These are phyloP conservation scores for Sipha flava DNA, from an alignment of 1,140 invertebrate genomes.

Conservation along the genomic window DNA sequence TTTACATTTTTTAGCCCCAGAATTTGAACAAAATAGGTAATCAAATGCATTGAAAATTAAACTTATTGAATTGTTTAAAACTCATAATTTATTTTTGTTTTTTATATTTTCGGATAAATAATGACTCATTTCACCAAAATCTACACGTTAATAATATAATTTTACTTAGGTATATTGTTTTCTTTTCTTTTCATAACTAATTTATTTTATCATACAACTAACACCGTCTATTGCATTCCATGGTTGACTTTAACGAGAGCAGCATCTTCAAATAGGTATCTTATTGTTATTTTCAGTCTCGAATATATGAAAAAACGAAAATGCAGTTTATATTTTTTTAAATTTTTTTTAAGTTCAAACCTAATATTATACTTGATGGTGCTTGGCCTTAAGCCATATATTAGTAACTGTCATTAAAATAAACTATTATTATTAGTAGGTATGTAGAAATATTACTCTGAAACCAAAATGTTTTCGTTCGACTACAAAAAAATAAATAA, in stretches of 20 bases:
- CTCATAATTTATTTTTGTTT: not conserved
- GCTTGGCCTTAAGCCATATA: not conserved
- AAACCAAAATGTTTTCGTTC: not conserved
- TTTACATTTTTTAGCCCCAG: not conserved
- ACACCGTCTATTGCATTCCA: conserved; percentile 2
- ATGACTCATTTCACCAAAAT: not conserved
- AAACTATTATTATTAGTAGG: no score
- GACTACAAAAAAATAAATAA: not conserved
- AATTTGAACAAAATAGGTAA: not conserved
- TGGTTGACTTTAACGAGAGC: not conserved
- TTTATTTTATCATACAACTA: not conserved
- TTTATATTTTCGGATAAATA: not conserved
- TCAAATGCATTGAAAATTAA: not conserved
- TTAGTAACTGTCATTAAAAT: no score
- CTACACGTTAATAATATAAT: not conserved
- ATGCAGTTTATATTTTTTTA: not conserved
- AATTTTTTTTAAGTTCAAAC: no score
- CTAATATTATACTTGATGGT: not conserved
- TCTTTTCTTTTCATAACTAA: not conserved
- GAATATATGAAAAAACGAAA: no score
- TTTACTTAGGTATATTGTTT: not conserved
- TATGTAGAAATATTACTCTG: not conserved
- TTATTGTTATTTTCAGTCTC: not conserved
- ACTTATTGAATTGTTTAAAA: not conserved
- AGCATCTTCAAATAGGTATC: no score